phyloP scores from a whole-genome alignment of 2,797 vertebrate species.

The Brachyalestes nurse region DNA sequence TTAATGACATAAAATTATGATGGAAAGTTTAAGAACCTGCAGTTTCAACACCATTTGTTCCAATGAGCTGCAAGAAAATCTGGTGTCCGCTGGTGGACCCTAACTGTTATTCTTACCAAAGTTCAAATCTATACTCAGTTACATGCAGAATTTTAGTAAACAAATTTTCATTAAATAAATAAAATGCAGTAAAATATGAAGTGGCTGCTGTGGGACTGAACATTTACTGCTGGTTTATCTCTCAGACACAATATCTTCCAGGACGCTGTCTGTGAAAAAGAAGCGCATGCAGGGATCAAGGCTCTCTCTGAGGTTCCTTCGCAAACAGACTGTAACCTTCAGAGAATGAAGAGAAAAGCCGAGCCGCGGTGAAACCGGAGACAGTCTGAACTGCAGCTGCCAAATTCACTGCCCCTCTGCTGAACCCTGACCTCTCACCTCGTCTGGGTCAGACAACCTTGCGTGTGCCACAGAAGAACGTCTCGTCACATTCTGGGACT shows the following conservation, averaged over 20 bases:
- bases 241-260: slow-evolving; percentile 3
- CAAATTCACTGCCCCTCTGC: slow-evolving; percentile 79
- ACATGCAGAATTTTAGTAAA: too few species aligned
- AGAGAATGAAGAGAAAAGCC: slow-evolving; percentile 55
- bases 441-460: slow-evolving; percentile 83
- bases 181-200: too few species aligned
- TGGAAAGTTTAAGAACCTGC: too few species aligned
- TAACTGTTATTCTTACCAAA: too few species aligned
- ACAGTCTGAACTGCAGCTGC: slow-evolving; percentile 60
- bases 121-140: too few species aligned
- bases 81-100: too few species aligned
- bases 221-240: background rate
- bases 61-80: too few species aligned
- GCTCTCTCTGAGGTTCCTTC: slow-evolving; percentile 35
- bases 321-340: slow-evolving; percentile 62
- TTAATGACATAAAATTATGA: too few species aligned
- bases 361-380: slow-evolving; percentile 70
- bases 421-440: slow-evolving; percentile 92
- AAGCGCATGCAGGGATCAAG: slow-evolving; percentile 32
- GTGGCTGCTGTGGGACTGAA: too few species aligned
- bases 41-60: too few species aligned
- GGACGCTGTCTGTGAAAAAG: slow-evolving; percentile 13
- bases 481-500: slow-evolving; percentile 49
- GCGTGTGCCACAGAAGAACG: slow-evolving; percentile 69
- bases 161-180: too few species aligned